Evolutionary conservation across 1,140 invertebrate genomes (phyloP).

Genomic region (Probaryconus sp.): DNA sequence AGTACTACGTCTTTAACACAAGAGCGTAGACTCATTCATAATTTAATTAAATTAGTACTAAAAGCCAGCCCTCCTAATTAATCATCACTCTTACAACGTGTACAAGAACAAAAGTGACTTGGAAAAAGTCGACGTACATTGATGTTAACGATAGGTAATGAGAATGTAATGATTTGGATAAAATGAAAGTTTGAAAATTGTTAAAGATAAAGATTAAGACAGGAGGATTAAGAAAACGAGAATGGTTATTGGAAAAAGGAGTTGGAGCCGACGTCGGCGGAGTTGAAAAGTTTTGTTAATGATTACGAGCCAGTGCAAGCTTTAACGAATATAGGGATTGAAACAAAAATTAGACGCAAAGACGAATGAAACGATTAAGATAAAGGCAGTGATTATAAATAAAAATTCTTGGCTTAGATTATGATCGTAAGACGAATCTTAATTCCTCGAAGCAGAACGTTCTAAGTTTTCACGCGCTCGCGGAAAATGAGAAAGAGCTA

Average conservation of each 20-base stretch:
- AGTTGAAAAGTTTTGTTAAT: slow-evolving; percentile 41
- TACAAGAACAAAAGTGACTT: slow-evolving; percentile 2
- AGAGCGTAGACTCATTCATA: too few relatives aligned
- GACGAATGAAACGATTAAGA: slow-evolving; percentile 22
- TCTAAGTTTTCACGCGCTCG: background rate
- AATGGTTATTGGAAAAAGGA: slow-evolving; percentile 38
- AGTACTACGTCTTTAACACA: too few relatives aligned
- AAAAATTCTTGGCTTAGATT: slow-evolving; percentile 20
- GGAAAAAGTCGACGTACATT: slow-evolving; percentile 19
- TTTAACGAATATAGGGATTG: slow-evolving; percentile 3
- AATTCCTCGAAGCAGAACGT: slow-evolving; percentile 3
- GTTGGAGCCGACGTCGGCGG: slow-evolving; percentile 3
- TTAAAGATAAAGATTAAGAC: slow-evolving; percentile 41
- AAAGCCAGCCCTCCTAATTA: background rate
- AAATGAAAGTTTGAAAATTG: slow-evolving; percentile 45
- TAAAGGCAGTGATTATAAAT: slow-evolving; percentile 5
- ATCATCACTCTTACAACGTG: slow-evolving; percentile 6
- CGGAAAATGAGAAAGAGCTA: slow-evolving; percentile 21
- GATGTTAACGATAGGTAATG: slow-evolving; percentile 41
- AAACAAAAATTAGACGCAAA: slow-evolving; percentile 28
- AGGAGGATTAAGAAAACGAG: slow-evolving; percentile 29
- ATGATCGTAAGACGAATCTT: slow-evolving; percentile 6
- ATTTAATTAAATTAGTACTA: slow-evolving; percentile 1
- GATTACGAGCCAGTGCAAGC: slow-evolving; percentile 10
- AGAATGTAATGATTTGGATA: slow-evolving; percentile 48